Evolutionary conservation across 2,888 invertebrate genomes (phyloP), one percentile per base, ranked within the genome.

Genomic region (Lamproptera curius): DNA sequence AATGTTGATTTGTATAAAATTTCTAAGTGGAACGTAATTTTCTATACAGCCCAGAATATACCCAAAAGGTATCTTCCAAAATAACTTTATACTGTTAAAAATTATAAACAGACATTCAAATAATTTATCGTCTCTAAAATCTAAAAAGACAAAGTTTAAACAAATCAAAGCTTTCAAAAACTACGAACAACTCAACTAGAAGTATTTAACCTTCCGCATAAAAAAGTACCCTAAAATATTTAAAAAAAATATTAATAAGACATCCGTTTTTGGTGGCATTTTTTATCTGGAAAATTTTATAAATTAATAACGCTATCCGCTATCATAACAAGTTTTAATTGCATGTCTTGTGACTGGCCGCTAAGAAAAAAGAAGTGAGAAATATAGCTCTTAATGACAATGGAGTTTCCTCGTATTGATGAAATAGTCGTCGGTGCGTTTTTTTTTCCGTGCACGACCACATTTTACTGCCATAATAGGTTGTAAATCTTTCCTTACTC

Each of bases 251-350:
- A 2, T n/a, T 5, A 15, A 35, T 14, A 11, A 35, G 9, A 10
- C 10, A 35, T 8, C 8, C 14, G 14, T 8, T 15, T 16, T 35
- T 2, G 1, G 3, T 35, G 6, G 9, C 2, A n/a, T 10, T 10
- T 2, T 2, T 28, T 28, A 28, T 10, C 9, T 28, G 28, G 23
- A 28, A 5, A 9, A 10, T 35, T 17, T 41, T 33, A 15, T 17
- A 10, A 35, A 42, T 34, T 14, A 42, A 13, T 16, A 4, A 10
- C 2, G 14, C 20, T 42, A 34, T 42, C 34, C 2, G 14, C 20
- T 42, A 34, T 42, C 34, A 42, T 42, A 35, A 42, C 35, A 20
- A n/a, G 6, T 36, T 36, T 16, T 35, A 42, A 42, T 42, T 35
- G 10, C 16, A 2, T n/a, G n/a, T 35, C 10, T 26, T 23, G 14